phyloP scores from a whole-genome alignment of 2,113 vertebrate genomes.

The Perccottus glenii region DNA sequence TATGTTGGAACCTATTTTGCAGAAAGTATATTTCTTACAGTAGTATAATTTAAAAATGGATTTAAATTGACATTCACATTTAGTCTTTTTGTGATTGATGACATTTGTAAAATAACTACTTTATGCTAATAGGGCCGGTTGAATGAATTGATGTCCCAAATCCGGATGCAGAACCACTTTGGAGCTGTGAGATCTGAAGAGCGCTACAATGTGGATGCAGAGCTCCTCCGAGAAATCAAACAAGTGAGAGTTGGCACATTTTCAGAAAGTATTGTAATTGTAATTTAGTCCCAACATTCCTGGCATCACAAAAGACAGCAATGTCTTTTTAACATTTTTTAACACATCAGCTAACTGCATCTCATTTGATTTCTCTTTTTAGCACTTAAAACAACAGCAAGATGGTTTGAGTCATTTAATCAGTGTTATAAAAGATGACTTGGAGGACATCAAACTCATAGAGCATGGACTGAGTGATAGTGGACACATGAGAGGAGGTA shows the following conservation, averaged over 20 bases:
- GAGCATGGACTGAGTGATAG: conserved; percentile 92
- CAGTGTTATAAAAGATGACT: conserved; percentile 93
- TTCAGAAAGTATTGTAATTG: background rate
- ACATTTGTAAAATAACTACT: too few species aligned
- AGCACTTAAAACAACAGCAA: conserved; percentile 98
- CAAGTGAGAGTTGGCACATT: conserved; percentile 78
- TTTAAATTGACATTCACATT: too few species aligned
- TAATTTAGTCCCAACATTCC: too few species aligned
- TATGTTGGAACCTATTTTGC: too few species aligned
- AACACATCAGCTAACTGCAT: background rate
- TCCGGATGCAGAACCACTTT: conserved; percentile 98
- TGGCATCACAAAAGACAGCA: too few species aligned
- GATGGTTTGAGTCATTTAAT: conserved; percentile 96
- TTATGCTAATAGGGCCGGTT: conserved; percentile 85
- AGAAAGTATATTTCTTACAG: too few species aligned
- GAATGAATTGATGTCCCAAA: conserved; percentile 98
- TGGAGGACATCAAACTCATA: conserved; percentile 95
- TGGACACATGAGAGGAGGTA: conserved; percentile 86
- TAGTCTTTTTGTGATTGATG: too few species aligned
- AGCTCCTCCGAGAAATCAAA: conserved; percentile 93
- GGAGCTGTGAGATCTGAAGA: conserved; percentile 93
- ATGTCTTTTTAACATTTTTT: too few species aligned
- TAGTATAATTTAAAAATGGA: too few species aligned
- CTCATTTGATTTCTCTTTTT: conserved; percentile 28
- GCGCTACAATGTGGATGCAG: conserved; percentile 90